These are phyloP conservation scores for Aphelenchoides besseyi DNA, from an alignment of 1,140 invertebrate species.

Conservation along the genomic window DNA sequence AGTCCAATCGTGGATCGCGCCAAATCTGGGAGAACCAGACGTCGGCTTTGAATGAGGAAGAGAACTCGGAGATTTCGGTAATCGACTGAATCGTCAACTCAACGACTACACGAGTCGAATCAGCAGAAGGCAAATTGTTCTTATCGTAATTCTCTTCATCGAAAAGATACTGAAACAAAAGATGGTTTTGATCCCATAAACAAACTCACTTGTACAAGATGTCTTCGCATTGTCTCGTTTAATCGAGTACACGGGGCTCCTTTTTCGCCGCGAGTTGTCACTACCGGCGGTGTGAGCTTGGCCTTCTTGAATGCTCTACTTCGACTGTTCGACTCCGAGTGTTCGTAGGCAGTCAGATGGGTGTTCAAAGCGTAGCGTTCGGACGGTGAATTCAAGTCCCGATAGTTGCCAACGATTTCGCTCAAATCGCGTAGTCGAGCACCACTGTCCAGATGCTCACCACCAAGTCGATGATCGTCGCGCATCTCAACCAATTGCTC, in stretches of 20 bases:
- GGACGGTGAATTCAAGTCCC: background rate
- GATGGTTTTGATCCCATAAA: background rate
- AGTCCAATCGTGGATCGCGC: constrained; percentile 56
- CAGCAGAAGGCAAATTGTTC: constrained; percentile 58
- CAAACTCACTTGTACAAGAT: constrained; percentile 50
- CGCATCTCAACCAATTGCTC: background rate
- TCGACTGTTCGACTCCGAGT: constrained; percentile 3
- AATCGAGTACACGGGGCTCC: constrained; percentile 21
- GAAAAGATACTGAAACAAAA: constrained; percentile 52
- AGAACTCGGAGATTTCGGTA: constrained; percentile 60
- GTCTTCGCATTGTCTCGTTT: constrained; percentile 51
- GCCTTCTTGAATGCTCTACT: background rate
- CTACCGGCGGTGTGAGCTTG: background rate
- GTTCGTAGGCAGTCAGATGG: background rate
- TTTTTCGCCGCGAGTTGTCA: background rate
- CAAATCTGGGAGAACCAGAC: constrained; percentile 60
- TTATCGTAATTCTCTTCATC: constrained; percentile 57
- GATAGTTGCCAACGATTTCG: background rate
- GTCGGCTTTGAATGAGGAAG: constrained; percentile 58
- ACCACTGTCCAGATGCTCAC: background rate
- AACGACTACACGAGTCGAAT: constrained; percentile 56
- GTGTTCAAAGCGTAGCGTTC: background rate
- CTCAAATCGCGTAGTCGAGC: background rate
- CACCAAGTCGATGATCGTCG: no score
- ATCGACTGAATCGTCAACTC: constrained; percentile 61